Conservation (phyloP, 2,888 invertebrate species). For the Tupiocoris notatus region DNA sequence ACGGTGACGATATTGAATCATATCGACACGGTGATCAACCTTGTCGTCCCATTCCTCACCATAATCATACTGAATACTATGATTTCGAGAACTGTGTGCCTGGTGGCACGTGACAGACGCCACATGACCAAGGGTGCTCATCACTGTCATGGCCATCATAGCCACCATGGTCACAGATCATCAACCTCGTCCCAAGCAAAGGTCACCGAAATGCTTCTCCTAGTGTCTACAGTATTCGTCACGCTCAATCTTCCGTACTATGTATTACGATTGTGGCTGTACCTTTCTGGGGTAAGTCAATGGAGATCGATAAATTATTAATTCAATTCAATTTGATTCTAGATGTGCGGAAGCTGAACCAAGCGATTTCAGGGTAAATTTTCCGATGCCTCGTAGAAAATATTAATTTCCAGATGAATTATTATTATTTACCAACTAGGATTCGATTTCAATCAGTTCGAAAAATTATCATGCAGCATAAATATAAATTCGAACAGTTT, state of each 20-base stretch:
- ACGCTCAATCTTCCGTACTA: conserved; percentile 75
- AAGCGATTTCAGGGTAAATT: too few relatives aligned
- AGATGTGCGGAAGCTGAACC: too few relatives aligned
- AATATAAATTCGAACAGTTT: too few relatives aligned
- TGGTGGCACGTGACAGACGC: conserved; percentile 55
- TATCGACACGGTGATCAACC: conserved; percentile 69
- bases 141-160: not conserved
- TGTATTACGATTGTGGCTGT: conserved; percentile 66
- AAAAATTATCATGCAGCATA: too few relatives aligned
- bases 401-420: too few relatives aligned
- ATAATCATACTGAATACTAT: conserved; percentile 70
- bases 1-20: conserved; percentile 66
- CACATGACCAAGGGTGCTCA: conserved; percentile 50
- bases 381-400: too few relatives aligned
- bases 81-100: conserved; percentile 68
- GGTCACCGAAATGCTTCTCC: conserved; percentile 77
- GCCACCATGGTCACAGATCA: conserved; percentile 2
- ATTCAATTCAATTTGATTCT: too few relatives aligned
- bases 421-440: too few relatives aligned
- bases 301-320: too few relatives aligned
- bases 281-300: conserved; percentile 50
- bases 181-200: conserved; percentile 60
- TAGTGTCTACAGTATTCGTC: conserved; percentile 77
- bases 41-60: conserved; percentile 68
- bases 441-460: too few relatives aligned